A percentile compares a stretch with the other conserved stretches of the same genome.
Evolutionary conservation across 2,888 invertebrate species (phyloP).

Genomic region (Cyclophora albipunctata): DNA sequence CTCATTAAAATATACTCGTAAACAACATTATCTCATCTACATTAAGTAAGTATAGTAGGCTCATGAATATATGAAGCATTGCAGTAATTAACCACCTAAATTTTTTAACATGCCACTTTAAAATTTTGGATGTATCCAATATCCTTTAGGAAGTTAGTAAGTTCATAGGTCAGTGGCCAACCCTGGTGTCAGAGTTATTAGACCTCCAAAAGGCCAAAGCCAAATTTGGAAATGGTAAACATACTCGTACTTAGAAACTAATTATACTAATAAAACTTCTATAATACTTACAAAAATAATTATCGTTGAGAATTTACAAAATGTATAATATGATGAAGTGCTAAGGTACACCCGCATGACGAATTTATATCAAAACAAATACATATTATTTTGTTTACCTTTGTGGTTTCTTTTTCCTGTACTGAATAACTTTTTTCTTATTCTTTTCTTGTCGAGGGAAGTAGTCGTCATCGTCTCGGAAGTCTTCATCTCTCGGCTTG

Average conservation of each 20-base stretch:
- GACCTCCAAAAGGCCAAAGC: too few relatives aligned
- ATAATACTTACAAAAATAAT: too few relatives aligned
- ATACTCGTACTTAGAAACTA: too few relatives aligned
- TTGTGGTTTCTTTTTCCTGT: conserved; percentile 43
- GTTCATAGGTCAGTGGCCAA: conserved; percentile 6
- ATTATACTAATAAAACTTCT: too few relatives aligned
- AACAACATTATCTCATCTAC: background rate
- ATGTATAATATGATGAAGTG: too few relatives aligned
- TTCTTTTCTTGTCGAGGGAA: conserved; percentile 41
- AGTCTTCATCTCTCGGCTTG: conserved; percentile 45
- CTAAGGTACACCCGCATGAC: too few relatives aligned
- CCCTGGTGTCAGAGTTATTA: too few relatives aligned
- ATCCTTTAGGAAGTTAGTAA: background rate
- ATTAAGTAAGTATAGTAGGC: background rate
- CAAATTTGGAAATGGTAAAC: too few relatives aligned
- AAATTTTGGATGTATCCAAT: background rate
- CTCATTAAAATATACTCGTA: background rate
- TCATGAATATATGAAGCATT: background rate
- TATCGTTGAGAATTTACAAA: too few relatives aligned
- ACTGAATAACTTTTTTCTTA: conserved; percentile 36
- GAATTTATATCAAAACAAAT: too few relatives aligned
- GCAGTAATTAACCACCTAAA: too few relatives aligned
- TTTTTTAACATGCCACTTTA: too few relatives aligned
- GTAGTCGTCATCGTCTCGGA: conserved; percentile 46
- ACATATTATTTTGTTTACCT: conserved; percentile 32